phyloP scores from a whole-genome alignment of 2,797 vertebrate genomes.

The Hirundo rustica region DNA sequence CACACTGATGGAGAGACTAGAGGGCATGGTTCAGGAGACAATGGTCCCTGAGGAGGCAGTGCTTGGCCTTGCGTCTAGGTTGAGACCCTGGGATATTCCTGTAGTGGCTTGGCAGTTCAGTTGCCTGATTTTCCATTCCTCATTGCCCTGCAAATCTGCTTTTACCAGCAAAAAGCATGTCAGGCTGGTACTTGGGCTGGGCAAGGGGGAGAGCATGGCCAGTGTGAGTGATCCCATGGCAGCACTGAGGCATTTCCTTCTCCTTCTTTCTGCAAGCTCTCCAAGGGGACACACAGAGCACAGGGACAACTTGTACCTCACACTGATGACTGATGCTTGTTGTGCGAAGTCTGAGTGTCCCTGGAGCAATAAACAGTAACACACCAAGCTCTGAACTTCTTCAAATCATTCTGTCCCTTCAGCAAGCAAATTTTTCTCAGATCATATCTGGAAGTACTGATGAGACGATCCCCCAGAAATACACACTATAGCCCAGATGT shows the following conservation, averaged over 20 bases:
- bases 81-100: not conserved
- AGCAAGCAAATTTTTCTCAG: not conserved
- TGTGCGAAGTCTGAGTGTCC: not conserved
- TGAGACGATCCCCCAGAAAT: not conserved
- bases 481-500: too few relatives aligned
- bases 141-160: not conserved
- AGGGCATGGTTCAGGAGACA: not conserved
- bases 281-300: not conserved
- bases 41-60: not conserved
- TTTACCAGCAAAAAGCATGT: not conserved
- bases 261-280: not conserved
- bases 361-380: not conserved
- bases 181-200: not conserved
- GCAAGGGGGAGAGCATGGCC: not conserved
- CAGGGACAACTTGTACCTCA: rapidly evolving
- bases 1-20: not conserved
- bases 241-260: not conserved
- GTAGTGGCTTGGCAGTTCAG: not conserved
- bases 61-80: not conserved
- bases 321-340: not conserved
- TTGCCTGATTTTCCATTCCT: not conserved
- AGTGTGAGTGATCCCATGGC: not conserved
- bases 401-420: not conserved
- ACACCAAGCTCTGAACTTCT: not conserved
- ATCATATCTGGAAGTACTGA: not conserved